Conservation (phyloP, 2,888 invertebrate genomes). For the Brachyptera putata region DNA sequence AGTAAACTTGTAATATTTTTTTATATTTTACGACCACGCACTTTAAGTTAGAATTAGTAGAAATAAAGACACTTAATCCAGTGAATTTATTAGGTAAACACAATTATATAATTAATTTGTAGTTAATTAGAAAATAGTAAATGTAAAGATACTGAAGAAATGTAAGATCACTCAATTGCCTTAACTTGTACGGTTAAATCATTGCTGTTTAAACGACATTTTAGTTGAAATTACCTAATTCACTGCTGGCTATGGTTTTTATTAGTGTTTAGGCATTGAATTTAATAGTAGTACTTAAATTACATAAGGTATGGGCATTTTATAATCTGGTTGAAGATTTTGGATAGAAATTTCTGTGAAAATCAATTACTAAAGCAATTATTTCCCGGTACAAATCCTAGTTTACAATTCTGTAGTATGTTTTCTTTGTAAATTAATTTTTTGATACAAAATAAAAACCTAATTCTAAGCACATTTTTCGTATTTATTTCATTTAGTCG, state of each 20-base stretch:
- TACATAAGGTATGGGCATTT: slow-evolving; percentile 19
- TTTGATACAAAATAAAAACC: no score
- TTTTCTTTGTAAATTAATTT: not conserved
- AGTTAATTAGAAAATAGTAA: not conserved
- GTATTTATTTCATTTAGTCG: not conserved
- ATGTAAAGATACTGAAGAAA: not conserved
- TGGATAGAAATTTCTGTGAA: not conserved
- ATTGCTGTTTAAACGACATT: not conserved
- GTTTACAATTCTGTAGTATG: no score
- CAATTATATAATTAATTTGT: not conserved
- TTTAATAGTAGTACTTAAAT: slow-evolving; percentile 8
- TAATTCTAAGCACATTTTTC: slow-evolving; percentile 1
- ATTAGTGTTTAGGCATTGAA: not conserved
- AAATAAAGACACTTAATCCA: not conserved
- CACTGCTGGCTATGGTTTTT: slow-evolving; percentile 5
- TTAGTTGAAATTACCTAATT: slow-evolving; percentile 4
- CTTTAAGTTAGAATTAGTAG: not conserved
- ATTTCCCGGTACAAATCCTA: not conserved
- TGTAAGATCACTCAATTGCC: slow-evolving; percentile 29
- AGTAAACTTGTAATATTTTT: slow-evolving; percentile 30
- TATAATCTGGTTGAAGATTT: not conserved
- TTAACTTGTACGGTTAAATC: slow-evolving; percentile 22
- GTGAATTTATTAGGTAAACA: not conserved
- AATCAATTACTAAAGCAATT: not conserved
- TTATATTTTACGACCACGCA: slow-evolving; percentile 29